A percentile compares a stretch with the other conserved stretches of the same genome.
Evolutionary conservation across 2,888 invertebrate species (phyloP).

Genomic region (Scaptomyza polygonia): DNA sequence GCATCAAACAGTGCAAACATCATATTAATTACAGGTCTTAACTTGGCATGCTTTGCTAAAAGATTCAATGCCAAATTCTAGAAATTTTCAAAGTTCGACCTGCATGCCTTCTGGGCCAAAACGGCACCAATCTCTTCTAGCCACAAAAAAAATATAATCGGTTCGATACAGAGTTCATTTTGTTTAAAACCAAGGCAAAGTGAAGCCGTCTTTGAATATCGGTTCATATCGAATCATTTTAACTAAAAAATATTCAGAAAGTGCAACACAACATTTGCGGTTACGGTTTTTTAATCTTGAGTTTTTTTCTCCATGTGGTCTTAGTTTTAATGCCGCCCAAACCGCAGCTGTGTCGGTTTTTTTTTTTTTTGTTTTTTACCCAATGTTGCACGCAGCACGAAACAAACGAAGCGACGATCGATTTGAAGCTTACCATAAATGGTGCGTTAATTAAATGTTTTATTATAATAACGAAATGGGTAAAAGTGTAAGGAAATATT

Average conservation of each 20-base stretch:
- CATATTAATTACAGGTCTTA: background rate
- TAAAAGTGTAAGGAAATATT: slow-evolving; percentile 6
- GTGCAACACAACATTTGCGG: slow-evolving; percentile 64
- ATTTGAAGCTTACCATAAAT: slow-evolving; percentile 57
- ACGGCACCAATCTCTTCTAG: slow-evolving; percentile 23
- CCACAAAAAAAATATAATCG: slow-evolving; percentile 13
- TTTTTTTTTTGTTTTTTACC: slow-evolving; percentile 16
- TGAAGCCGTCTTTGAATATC: slow-evolving; percentile 36
- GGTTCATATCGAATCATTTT: slow-evolving; percentile 29
- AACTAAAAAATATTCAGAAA: slow-evolving; percentile 39
- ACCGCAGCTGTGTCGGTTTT: slow-evolving; percentile 58
- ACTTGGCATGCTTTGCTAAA: background rate
- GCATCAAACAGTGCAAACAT: background rate
- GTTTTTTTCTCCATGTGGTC: slow-evolving; percentile 23
- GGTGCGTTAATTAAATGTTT: slow-evolving; percentile 64
- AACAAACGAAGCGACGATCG: slow-evolving; percentile 29
- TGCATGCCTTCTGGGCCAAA: slow-evolving; percentile 31
- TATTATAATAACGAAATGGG: slow-evolving; percentile 46
- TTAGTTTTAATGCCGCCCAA: slow-evolving; percentile 47
- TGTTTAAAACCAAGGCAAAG: slow-evolving; percentile 30
- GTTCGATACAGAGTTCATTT: slow-evolving; percentile 67
- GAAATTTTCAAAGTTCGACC: slow-evolving; percentile 28
- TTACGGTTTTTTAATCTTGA: slow-evolving; percentile 40
- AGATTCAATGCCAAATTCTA: slow-evolving; percentile 36
- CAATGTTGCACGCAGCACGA: slow-evolving; percentile 60